Percentiles rank a stretch among this genome's conserved stretches.
Conservation (phyloP, 1,140 invertebrate genomes). For the Ooceraea biroi region DNA sequence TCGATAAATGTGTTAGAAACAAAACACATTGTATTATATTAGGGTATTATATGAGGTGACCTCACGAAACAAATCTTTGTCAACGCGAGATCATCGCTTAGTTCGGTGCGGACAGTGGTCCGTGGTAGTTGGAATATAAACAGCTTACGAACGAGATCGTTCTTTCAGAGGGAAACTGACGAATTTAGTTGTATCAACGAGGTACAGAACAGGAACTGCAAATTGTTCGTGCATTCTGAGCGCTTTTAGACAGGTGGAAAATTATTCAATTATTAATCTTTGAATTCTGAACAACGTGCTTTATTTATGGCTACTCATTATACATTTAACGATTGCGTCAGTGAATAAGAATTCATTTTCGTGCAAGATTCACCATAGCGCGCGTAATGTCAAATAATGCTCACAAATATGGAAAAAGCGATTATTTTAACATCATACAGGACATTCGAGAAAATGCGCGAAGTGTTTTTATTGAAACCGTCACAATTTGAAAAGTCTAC, state of each 20-base stretch:
- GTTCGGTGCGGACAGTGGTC: slow-evolving; percentile 4
- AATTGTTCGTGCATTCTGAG: not conserved
- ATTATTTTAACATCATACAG: not conserved
- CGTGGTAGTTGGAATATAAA: slow-evolving; percentile 5
- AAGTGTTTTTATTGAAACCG: not conserved
- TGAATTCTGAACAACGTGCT: not conserved
- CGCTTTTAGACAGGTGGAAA: not conserved
- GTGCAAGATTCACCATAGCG: too few relatives aligned
- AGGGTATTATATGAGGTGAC: slow-evolving; percentile 16
- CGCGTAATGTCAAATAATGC: too few relatives aligned
- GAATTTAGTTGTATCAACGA: not conserved
- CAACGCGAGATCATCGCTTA: slow-evolving; percentile 26
- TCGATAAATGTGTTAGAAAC: not conserved
- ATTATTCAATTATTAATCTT: not conserved
- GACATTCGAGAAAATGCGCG: not conserved
- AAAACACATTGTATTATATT: slow-evolving; percentile 16
- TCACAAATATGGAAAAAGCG: not conserved
- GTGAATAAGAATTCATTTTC: too few relatives aligned
- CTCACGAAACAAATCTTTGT: slow-evolving; percentile 19
- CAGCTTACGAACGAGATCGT: slow-evolving; percentile 1
- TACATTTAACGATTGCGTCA: not conserved
- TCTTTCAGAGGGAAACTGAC: not conserved
- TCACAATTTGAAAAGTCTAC: slow-evolving; percentile 17
- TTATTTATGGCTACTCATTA: not conserved
- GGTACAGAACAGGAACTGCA: not conserved